phyloP scores from a whole-genome alignment of 2,888 invertebrate species.

The Polydrusus tereticollis region DNA sequence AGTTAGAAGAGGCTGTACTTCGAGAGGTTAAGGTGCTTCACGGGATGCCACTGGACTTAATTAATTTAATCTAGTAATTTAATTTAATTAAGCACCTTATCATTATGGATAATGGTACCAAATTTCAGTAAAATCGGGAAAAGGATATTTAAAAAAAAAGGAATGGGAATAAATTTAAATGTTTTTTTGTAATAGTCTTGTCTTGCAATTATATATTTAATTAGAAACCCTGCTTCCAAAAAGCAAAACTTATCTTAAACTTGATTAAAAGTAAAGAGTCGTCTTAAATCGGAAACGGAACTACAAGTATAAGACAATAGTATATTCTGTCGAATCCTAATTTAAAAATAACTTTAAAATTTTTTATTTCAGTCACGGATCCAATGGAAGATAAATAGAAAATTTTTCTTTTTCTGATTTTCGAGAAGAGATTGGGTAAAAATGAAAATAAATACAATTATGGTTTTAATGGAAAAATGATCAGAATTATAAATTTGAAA shows the following conservation, averaged over 20 bases:
- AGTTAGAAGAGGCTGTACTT: too few species aligned
- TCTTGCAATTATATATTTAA: too few species aligned
- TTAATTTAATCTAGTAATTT: too few species aligned
- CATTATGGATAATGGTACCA: too few species aligned
- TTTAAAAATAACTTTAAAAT: constrained; percentile 1
- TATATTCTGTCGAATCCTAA: neutral
- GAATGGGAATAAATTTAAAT: too few species aligned
- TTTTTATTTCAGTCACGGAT: constrained; percentile 2
- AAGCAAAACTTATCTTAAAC: neutral
- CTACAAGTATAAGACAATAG: neutral
- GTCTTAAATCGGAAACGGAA: neutral
- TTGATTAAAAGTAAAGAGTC: neutral
- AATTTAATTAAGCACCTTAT: too few species aligned
- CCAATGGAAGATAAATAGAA: neutral
- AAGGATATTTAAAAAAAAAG: too few species aligned
- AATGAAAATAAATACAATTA: constrained; percentile 22
- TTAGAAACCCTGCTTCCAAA: too few species aligned
- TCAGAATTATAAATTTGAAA: constrained; percentile 5
- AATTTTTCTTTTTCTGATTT: neutral
- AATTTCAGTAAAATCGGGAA: too few species aligned
- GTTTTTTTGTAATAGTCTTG: too few species aligned
- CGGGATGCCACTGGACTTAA: too few species aligned
- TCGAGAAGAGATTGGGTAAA: neutral
- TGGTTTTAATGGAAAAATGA: constrained; percentile 9
- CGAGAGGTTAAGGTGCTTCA: too few species aligned